Percentiles rank a stretch among this genome's conserved stretches.
Conservation (phyloP, 2,797 vertebrate species). For the Philypnodon macrostomus region DNA sequence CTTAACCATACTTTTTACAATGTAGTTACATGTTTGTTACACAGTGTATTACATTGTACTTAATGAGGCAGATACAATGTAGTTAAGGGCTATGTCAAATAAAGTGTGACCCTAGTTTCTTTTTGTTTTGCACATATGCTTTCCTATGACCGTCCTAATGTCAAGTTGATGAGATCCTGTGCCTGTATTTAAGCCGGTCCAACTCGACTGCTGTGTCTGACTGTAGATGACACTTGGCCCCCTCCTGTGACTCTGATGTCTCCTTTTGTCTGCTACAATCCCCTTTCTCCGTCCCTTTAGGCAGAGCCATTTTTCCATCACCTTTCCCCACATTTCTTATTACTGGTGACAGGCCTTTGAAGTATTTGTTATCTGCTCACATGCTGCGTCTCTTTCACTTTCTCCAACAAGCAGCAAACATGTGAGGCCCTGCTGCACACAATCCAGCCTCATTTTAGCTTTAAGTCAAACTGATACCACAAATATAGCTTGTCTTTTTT, state of each 20-base stretch:
- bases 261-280: conserved; percentile 29
- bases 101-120: too few species aligned
- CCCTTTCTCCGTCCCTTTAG: conserved; percentile 20
- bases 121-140: too few species aligned
- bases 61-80: too few species aligned
- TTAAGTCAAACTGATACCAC: background rate
- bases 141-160: too few species aligned
- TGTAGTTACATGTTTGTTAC: too few species aligned
- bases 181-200: too few species aligned
- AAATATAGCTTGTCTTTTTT: conserved; percentile 6
- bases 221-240: conserved; percentile 19
- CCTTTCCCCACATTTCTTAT: conserved; percentile 16
- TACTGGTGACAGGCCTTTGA: conserved; percentile 13
- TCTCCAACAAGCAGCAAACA: conserved; percentile 6
- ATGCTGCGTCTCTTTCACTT: conserved; percentile 8
- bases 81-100: too few species aligned
- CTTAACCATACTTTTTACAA: too few species aligned
- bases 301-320: conserved; percentile 16
- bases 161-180: too few species aligned
- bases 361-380: conserved; percentile 17
- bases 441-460: background rate
- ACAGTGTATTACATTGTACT: too few species aligned
- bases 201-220: conserved; percentile 32
- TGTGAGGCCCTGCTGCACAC: conserved; percentile 5
- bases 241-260: conserved; percentile 25